Evolutionary conservation across 2,888 invertebrate species (phyloP).

Genomic region (Polydrusus pterygomalis): DNA sequence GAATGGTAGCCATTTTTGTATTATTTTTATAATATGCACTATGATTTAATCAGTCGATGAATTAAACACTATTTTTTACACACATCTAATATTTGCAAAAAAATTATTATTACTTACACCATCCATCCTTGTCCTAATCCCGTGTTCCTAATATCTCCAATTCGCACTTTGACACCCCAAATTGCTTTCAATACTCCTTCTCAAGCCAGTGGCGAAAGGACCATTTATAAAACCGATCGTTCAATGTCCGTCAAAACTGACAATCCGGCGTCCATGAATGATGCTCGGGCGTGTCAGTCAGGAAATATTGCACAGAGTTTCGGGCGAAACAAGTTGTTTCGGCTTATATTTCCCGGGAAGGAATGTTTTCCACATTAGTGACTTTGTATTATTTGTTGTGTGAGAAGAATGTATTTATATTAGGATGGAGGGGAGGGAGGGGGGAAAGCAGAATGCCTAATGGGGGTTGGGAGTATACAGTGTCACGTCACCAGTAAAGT

Average conservation of each 20-base stretch:
- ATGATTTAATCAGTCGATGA: no score
- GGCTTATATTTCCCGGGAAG: no score
- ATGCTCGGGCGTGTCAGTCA: conserved; percentile 28
- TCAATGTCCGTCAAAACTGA: conserved; percentile 49
- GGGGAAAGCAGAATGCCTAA: no score
- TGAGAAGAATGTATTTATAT: no score
- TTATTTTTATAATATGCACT: no score
- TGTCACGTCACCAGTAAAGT: no score
- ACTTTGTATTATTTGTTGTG: no score
- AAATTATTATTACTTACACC: background rate
- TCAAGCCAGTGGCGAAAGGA: conserved; percentile 41
- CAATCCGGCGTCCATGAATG: conserved; percentile 42
- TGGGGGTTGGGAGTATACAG: no score
- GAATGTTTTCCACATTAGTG: background rate
- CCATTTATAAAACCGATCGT: conserved; percentile 48
- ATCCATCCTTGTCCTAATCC: conserved; percentile 4
- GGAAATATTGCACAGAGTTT: conserved; percentile 31
- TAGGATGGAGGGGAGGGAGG: no score
- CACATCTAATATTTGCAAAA: background rate
- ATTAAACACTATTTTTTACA: no score
- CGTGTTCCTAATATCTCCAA: conserved; percentile 18
- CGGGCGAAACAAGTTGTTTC: conserved; percentile 27
- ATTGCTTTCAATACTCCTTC: conserved; percentile 48
- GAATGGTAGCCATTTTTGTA: no score
- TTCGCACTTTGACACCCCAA: conserved; percentile 44